Percentiles rank a stretch among this genome's conserved stretches.
Conservation (phyloP, 2,888 invertebrate species). For the Drosophila silvestris region DNA sequence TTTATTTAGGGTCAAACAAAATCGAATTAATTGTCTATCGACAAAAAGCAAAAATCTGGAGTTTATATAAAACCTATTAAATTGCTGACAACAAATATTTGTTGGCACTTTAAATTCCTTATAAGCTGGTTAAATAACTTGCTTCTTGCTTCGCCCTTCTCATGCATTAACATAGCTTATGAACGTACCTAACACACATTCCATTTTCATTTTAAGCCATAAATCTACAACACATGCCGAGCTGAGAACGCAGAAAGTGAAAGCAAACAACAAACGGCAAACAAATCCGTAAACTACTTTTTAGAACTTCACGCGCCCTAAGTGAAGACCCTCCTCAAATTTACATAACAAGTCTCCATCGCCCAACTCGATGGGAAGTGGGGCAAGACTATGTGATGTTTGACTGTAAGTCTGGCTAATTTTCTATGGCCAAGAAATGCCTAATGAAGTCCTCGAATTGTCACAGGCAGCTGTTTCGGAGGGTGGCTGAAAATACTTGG, state of each 20-base stretch:
- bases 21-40: neutral
- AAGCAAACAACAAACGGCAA: conserved; percentile 51
- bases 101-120: conserved; percentile 58
- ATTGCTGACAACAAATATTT: conserved; percentile 53
- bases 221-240: conserved; percentile 66
- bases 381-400: conserved; percentile 2
- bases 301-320: conserved; percentile 50
- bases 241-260: conserved; percentile 22
- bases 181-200: conserved; percentile 31
- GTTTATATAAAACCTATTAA: conserved; percentile 26
- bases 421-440: conserved; percentile 49
- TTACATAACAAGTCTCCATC: conserved; percentile 44
- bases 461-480: conserved; percentile 33
- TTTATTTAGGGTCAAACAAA: neutral
- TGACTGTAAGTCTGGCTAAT: conserved; percentile 46
- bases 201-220: conserved; percentile 59
- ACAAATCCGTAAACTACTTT: conserved; percentile 62
- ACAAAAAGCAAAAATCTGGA: neutral
- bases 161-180: conserved; percentile 58
- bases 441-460: conserved; percentile 55
- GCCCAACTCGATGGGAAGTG: conserved; percentile 2
- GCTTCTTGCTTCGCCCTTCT: neutral
- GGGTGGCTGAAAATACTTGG: conserved; percentile 6
- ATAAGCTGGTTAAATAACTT: conserved; percentile 44
- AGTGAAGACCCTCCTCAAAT: conserved; percentile 42